A percentile compares a stretch with the other conserved stretches of the same genome.
phyloP scores from a whole-genome alignment of 1,140 invertebrate genomes.

The Diachasma alloeum region DNA sequence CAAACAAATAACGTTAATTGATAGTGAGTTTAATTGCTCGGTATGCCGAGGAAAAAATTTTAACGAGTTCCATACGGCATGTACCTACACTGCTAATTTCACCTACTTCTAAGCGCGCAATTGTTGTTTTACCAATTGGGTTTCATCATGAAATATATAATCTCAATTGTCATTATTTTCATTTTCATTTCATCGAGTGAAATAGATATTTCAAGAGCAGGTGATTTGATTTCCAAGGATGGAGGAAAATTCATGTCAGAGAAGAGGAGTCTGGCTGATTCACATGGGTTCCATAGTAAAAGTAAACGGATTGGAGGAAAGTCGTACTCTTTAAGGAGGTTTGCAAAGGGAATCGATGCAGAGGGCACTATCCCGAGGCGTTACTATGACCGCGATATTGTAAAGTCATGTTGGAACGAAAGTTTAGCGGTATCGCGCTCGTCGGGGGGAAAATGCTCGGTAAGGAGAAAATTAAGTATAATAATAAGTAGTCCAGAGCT shows the following conservation, averaged over 20 bases:
- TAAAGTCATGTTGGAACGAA: background rate
- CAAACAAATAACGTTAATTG: background rate
- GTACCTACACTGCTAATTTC: background rate
- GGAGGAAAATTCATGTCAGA: background rate
- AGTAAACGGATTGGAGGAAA: background rate
- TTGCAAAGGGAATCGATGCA: background rate
- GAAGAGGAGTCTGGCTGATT: background rate
- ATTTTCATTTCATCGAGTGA: background rate
- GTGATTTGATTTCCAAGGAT: background rate
- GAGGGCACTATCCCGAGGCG: background rate
- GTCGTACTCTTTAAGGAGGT: background rate
- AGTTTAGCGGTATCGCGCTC: background rate
- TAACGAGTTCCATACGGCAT: background rate
- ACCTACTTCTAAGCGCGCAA: background rate
- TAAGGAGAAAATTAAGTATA: background rate
- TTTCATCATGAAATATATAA: background rate
- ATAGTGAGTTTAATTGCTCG: background rate
- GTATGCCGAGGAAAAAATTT: background rate
- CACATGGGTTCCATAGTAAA: background rate
- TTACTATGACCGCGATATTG: background rate
- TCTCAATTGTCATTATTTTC: too few species aligned
- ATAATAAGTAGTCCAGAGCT: too few species aligned
- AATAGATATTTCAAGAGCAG: background rate
- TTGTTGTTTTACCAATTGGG: background rate
- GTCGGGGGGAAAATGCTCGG: background rate